Percentiles rank a stretch among this genome's conserved stretches.
Evolutionary conservation across 2,888 invertebrate species (phyloP).

Genomic region (Polyommatus iphigenia): DNA sequence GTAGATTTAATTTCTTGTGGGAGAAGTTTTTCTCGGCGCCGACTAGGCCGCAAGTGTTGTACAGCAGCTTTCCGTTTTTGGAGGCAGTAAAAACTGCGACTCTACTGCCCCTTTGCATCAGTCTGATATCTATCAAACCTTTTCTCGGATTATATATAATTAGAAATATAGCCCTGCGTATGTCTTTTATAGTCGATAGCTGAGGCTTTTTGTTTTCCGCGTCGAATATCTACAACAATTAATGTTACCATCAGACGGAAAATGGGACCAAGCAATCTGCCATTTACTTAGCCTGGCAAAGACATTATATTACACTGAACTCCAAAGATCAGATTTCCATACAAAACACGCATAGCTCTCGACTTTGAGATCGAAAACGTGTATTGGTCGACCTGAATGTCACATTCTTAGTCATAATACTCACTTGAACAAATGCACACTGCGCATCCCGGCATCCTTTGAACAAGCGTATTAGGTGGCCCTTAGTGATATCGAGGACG

Average conservation of each 20-base stretch:
- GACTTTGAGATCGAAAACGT: too few relatives aligned
- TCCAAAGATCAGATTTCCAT: too few relatives aligned
- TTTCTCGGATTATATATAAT: constrained; percentile 96
- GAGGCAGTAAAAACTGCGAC: constrained; percentile 95
- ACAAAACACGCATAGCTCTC: too few relatives aligned
- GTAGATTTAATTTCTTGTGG: constrained; percentile 79
- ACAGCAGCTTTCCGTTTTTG: constrained; percentile 89
- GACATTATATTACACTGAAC: too few relatives aligned
- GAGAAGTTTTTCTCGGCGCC: constrained; percentile 82
- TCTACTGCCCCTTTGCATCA: constrained; percentile 92
- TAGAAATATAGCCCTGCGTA: constrained; percentile 88
- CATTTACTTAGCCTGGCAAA: background rate
- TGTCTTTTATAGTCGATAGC: constrained; percentile 65
- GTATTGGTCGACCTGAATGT: too few relatives aligned
- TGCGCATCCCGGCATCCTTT: constrained; percentile 98
- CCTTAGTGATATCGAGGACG: constrained; percentile 89
- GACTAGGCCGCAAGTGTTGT: constrained; percentile 89
- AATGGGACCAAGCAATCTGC: background rate
- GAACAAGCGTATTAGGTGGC: constrained; percentile 91
- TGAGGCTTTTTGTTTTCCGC: constrained; percentile 68
- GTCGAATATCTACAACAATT: constrained; percentile 66
- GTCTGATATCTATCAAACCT: constrained; percentile 96
- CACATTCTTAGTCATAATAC: constrained; percentile 20
- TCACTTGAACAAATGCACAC: constrained; percentile 93
- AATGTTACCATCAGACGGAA: background rate